Evolutionary conservation across 2,113 vertebrate species (phyloP).

Genomic region (Alexandromys fortis): DNA sequence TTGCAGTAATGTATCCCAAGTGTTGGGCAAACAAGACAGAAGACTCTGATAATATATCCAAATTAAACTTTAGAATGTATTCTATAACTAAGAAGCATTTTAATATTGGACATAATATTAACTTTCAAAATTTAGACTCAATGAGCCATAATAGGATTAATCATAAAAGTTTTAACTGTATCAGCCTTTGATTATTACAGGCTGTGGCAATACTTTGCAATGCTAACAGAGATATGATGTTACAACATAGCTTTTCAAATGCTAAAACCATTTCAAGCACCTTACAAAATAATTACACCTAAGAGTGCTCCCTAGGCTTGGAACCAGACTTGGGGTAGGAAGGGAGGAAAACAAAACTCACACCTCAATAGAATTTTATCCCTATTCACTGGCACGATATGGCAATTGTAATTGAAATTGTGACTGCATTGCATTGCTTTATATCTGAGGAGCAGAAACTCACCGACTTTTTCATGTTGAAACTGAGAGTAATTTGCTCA

Average conservation of each 20-base stretch:
- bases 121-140: conserved; percentile 75
- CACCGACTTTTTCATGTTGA: conserved; percentile 77
- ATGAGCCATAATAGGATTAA: conserved; percentile 71
- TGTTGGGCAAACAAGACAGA: neutral
- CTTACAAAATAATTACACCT: conserved; percentile 77
- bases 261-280: conserved; percentile 73
- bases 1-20: neutral
- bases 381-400: conserved; percentile 74
- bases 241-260: conserved; percentile 64
- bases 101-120: conserved; percentile 62
- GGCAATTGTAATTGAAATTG: conserved; percentile 76
- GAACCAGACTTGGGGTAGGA: neutral
- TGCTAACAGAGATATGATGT: conserved; percentile 60
- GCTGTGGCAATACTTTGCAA: conserved; percentile 57
- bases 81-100: conserved; percentile 69
- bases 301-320: conserved; percentile 64
- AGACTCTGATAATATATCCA: conserved; percentile 20
- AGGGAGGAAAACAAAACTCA: neutral
- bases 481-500: conserved; percentile 79
- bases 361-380: conserved; percentile 63
- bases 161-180: conserved; percentile 78
- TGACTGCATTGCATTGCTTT: conserved; percentile 64
- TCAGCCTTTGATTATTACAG: conserved; percentile 76
- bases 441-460: conserved; percentile 63
- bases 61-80: conserved; percentile 31